Conservation (phyloP, 2,888 invertebrate genomes). For the Zaprionus lineosus region DNA sequence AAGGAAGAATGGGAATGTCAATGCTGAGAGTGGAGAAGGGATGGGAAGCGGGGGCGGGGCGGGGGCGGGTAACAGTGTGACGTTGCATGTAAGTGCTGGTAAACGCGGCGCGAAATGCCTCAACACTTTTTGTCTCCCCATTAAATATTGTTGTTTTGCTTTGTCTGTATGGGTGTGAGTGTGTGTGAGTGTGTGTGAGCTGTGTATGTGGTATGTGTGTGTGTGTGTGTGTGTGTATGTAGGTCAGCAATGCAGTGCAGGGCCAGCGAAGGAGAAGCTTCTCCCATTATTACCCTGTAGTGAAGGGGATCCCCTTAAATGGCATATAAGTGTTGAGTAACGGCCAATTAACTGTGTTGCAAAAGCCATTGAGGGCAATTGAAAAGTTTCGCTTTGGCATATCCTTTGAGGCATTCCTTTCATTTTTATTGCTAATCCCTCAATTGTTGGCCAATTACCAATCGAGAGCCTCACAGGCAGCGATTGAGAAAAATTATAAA, state of each 20-base stretch:
- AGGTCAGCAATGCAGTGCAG: slow-evolving; percentile 56
- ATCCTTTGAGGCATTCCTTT: no score
- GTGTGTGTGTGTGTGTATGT: slow-evolving; percentile 36
- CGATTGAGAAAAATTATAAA: no score
- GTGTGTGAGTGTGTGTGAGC: neutral
- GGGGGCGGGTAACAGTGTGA: slow-evolving; percentile 28
- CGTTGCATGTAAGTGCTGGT: slow-evolving; percentile 67
- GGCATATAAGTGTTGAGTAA: neutral
- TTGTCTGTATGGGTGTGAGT: no score
- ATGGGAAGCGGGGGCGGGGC: no score
- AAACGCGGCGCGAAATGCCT: slow-evolving; percentile 62
- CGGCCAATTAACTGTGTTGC: no score
- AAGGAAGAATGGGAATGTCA: slow-evolving; percentile 27
- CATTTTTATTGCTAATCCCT: no score
- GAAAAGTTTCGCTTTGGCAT: no score
- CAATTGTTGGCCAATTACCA: no score
- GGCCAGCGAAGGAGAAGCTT: slow-evolving; percentile 6
- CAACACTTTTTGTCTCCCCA: slow-evolving; percentile 41
- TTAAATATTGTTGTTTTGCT: slow-evolving; percentile 20
- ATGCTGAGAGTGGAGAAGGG: no score
- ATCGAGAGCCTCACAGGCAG: no score
- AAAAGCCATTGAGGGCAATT: no score
- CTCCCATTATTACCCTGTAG: slow-evolving; percentile 1
- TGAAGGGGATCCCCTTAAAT: no score
- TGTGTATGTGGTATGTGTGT: neutral